Percentiles rank a stretch among this genome's conserved stretches.
phyloP scores from a whole-genome alignment of 2,888 invertebrate genomes.

The Drosophila hawaiiensis region DNA sequence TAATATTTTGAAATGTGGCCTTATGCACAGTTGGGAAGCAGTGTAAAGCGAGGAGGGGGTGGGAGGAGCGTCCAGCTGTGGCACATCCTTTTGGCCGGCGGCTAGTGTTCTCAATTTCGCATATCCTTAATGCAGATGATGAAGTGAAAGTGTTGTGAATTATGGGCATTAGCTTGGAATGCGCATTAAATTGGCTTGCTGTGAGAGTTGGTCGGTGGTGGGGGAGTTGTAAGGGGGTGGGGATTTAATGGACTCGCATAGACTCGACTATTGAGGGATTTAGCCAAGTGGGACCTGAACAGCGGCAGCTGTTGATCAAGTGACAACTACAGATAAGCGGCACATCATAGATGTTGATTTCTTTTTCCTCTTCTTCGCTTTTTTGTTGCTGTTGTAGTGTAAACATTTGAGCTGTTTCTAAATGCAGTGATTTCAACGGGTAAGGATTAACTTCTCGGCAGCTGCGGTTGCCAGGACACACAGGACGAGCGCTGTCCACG shows the following conservation, averaged over 20 bases:
- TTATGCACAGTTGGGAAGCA: background rate
- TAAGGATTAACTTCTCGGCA: slow-evolving; percentile 74
- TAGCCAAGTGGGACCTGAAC: slow-evolving; percentile 59
- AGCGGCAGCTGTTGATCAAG: slow-evolving; percentile 72
- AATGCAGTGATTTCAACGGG: slow-evolving; percentile 60
- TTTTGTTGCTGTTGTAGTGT: slow-evolving; percentile 31
- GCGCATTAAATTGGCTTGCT: slow-evolving; percentile 42
- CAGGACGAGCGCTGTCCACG: slow-evolving; percentile 35
- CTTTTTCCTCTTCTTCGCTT: background rate
- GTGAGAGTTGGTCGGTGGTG: background rate
- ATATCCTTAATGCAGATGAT: slow-evolving; percentile 61
- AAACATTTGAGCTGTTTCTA: slow-evolving; percentile 60
- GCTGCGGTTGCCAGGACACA: slow-evolving; percentile 45
- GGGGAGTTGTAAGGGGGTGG: background rate
- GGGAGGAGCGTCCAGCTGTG: slow-evolving; percentile 50
- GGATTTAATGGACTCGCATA: slow-evolving; percentile 32
- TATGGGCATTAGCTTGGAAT: slow-evolving; percentile 63
- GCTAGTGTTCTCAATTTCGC: slow-evolving; percentile 39
- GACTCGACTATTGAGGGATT: slow-evolving; percentile 46
- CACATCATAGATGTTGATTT: slow-evolving; percentile 37
- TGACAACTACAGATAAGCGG: slow-evolving; percentile 66
- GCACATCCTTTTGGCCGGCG: slow-evolving; percentile 44
- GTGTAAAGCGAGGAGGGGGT: background rate
- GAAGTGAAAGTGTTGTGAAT: slow-evolving; percentile 80
- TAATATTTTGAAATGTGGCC: slow-evolving; percentile 76